A percentile compares a stretch with the other conserved stretches of the same genome.
These are phyloP conservation scores for Amphiprion percula DNA, from an alignment of 2,113 vertebrate genomes.

Conservation along the genomic window DNA sequence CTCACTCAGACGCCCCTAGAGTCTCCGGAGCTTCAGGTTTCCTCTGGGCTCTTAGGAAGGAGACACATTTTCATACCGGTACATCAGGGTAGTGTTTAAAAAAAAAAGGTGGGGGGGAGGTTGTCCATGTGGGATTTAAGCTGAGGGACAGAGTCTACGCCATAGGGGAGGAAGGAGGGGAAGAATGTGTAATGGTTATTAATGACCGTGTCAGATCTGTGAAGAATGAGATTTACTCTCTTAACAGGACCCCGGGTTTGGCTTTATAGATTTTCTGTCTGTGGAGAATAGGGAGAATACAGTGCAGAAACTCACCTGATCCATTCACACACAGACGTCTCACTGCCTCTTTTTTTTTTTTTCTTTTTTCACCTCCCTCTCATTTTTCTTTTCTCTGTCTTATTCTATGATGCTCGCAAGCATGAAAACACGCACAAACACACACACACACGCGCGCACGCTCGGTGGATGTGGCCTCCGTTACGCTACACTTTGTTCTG, in stretches of 20 bases:
- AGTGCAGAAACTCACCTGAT: constrained; percentile 71
- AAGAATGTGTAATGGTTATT: constrained; percentile 78
- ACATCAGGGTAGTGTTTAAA: constrained; percentile 52
- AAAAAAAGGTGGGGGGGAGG: constrained; percentile 31
- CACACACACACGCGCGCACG: constrained; percentile 6
- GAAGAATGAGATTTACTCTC: constrained; percentile 81
- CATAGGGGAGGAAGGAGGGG: constrained; percentile 59
- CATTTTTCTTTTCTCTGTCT: constrained; percentile 44
- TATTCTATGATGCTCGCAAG: constrained; percentile 34
- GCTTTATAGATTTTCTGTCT: constrained; percentile 80
- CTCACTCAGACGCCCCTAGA: constrained; percentile 54
- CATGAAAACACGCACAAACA: background rate
- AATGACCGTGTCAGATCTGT: constrained; percentile 80
- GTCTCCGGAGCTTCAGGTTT: constrained; percentile 76
- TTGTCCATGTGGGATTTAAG: constrained; percentile 78
- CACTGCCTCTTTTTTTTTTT: background rate
- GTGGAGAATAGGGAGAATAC: constrained; percentile 77
- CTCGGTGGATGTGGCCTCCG: constrained; percentile 67
- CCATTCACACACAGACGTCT: constrained; percentile 45
- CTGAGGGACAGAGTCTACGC: constrained; percentile 68
- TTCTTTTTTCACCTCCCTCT: background rate
- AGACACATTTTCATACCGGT: constrained; percentile 64
- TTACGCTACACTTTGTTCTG: constrained; percentile 68
- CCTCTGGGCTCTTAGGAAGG: constrained; percentile 61
- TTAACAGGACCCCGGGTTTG: constrained; percentile 76